phyloP scores from a whole-genome alignment of 2,113 vertebrate species.

The Spilogale gracilis region DNA sequence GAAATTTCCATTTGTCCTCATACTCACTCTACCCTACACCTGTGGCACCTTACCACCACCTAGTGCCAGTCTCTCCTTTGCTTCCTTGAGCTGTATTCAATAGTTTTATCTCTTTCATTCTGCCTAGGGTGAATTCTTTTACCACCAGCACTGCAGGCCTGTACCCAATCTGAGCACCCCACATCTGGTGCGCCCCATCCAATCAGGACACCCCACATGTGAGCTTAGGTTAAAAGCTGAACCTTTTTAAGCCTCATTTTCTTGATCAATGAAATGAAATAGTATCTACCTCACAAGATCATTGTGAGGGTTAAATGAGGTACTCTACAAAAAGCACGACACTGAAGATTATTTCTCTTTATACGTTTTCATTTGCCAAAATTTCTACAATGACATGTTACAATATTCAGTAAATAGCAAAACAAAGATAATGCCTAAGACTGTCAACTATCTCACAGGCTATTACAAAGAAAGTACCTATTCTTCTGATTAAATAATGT shows the following conservation, averaged over 20 bases:
- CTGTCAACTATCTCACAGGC: neutral
- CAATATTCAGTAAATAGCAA: constrained; percentile 5
- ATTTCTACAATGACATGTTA: constrained; percentile 37
- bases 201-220: neutral
- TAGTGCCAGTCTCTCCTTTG: neutral
- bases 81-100: neutral
- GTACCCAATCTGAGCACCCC: neutral
- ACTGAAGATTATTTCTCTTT: constrained; percentile 6
- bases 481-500: constrained; percentile 13
- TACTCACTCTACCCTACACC: neutral
- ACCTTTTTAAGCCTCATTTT: constrained; percentile 39
- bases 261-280: constrained; percentile 37
- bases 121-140: neutral
- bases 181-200: neutral
- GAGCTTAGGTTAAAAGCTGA: neutral
- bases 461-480: constrained; percentile 24
- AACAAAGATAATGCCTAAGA: constrained; percentile 11
- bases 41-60: neutral
- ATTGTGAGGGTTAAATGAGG: neutral
- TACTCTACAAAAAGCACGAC: constrained; percentile 46
- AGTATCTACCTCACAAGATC: neutral
- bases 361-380: constrained; percentile 45
- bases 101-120: neutral
- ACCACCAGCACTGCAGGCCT: neutral
- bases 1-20: neutral